Evolutionary conservation across 2,797 vertebrate species (phyloP), one percentile per base, ranked within the genome.

Genomic region (Hybognathus amarus): DNA sequence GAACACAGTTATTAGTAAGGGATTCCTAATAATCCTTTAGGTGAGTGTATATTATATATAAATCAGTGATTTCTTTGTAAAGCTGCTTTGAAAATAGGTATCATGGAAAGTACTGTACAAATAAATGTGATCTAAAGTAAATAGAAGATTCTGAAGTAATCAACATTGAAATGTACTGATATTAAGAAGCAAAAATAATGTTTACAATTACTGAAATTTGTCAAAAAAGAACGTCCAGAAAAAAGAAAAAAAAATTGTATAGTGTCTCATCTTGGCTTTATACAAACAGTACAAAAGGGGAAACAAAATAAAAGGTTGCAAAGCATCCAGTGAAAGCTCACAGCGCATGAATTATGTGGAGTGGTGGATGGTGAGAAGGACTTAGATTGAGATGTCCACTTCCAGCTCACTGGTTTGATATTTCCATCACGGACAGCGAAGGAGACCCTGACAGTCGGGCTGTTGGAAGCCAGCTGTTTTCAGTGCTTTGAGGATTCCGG

Each of bases 381-480:
- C 93, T 92, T 90, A 91, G 92, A 95, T 94, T 94, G 94, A 95
- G 94, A 94, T 68, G 93, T 95, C 93, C 94, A 93, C 93, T 95
- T 94, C 94, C 94, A 91, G 91, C 93, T 95, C 93, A 91, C 92
- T 93, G 94, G 92, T 89, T 94, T 95, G 94, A 95, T 94, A 91
- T 94, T 93, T 95, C 93, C 93, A 95, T 95, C 94, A 94, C 90
- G 86, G 94, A 94, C 95, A 94, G 94, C 93, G 87, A 91, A 94
- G 93, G 93, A 94, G 93, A 94, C 90, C 92, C 93, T 94, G 94
- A 95, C 94, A 94, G 95, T 92, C 85, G 92, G 93, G 93, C 93
- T 93, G 93, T 92, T 91, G 92, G 90, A 86, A 94, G 92, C 95
- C 95, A 96, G 94, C 93, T 96, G 95, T 95, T 95, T 94, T 94